Conservation (phyloP, 2,888 invertebrate species). For the Caenorhabditis wallacei region DNA sequence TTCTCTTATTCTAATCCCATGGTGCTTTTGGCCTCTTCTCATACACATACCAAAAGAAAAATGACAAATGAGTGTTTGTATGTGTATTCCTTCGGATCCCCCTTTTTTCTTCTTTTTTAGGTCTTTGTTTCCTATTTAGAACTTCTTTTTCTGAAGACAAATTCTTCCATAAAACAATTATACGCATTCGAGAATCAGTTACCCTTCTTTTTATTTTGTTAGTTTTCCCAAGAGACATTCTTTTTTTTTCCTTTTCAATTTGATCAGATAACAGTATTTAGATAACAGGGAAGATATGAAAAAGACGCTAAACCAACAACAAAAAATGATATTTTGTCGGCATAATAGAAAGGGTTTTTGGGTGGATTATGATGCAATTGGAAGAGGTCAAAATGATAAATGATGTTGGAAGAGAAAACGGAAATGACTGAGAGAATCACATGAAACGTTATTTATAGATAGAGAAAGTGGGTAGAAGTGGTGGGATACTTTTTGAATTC, state of each 20-base stretch:
- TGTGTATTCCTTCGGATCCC: constrained; percentile 28
- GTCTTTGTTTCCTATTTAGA: constrained; percentile 11
- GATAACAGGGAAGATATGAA: constrained; percentile 24
- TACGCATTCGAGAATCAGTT: constrained; percentile 5
- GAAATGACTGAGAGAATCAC: neutral
- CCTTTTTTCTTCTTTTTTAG: constrained; percentile 10
- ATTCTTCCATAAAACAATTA: constrained; percentile 13
- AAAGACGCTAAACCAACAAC: constrained; percentile 21
- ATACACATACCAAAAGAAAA: constrained; percentile 27
- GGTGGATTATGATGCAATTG: constrained; percentile 34
- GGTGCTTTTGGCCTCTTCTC: constrained; percentile 32
- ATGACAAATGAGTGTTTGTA: constrained; percentile 58
- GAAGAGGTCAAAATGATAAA: constrained; percentile 36
- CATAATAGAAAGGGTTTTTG: constrained; percentile 17
- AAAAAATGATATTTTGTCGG: constrained; percentile 23
- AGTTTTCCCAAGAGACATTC: neutral
- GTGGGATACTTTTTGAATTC: no score
- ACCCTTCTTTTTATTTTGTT: constrained; percentile 2
- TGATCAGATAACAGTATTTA: constrained; percentile 33
- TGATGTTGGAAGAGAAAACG: constrained; percentile 11
- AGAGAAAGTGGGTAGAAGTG: no score
- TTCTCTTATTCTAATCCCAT: constrained; percentile 52
- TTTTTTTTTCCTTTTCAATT: constrained; percentile 6
- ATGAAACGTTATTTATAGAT: neutral
- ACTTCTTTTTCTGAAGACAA: neutral